These are phyloP conservation scores for Pantherophis vulpinus DNA, from an alignment of 2,797 vertebrate genomes.

Conservation along the genomic window DNA sequence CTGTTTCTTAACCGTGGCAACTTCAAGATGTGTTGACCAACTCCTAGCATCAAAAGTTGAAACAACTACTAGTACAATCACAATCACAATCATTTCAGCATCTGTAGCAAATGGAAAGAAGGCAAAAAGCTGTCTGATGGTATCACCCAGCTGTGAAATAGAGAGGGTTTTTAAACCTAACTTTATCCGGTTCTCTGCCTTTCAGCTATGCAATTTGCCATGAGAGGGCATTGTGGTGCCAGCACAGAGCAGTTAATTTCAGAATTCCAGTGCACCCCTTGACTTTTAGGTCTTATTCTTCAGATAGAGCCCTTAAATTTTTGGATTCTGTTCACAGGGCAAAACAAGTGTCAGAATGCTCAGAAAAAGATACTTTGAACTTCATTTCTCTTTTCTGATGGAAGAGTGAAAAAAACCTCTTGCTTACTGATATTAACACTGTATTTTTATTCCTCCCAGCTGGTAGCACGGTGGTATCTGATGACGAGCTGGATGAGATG, in stretches of 20 bases:
- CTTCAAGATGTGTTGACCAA: neutral
- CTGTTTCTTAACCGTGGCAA: neutral
- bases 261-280: neutral
- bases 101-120: neutral
- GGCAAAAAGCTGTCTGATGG: neutral
- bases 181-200: neutral
- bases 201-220: neutral
- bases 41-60: neutral
- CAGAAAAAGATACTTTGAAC: neutral
- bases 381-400: neutral
- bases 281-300: neutral
- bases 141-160: neutral
- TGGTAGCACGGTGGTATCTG: constrained; percentile 73
- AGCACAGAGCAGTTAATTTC: neutral
- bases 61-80: neutral
- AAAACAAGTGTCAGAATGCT: neutral
- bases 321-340: neutral
- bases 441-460: constrained; percentile 46
- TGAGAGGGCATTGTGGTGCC: neutral
- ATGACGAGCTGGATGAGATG: constrained; percentile 84
- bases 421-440: neutral
- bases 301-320: neutral
- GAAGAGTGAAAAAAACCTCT: neutral
- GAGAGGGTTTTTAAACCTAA: neutral
- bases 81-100: neutral